These are phyloP conservation scores for Micrastur ruficollis DNA, from an alignment of 2,797 vertebrate species.

Conservation along the genomic window DNA sequence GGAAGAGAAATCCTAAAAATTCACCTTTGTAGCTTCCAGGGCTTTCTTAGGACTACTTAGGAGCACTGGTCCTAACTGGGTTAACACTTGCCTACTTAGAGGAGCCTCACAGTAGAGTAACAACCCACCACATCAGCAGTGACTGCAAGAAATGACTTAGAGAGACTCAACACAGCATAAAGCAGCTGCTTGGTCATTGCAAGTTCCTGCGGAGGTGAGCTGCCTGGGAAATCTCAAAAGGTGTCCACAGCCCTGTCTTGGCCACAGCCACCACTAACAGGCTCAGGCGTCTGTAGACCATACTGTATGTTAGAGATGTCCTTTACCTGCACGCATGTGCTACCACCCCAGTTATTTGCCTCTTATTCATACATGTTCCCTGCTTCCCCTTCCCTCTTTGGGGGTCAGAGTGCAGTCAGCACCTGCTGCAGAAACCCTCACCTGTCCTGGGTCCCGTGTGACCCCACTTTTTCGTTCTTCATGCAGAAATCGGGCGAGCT, in stretches of 20 bases:
- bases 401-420: background rate
- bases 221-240: background rate
- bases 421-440: conserved; percentile 51
- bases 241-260: background rate
- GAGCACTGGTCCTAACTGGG: background rate
- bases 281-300: background rate
- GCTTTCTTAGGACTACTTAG: background rate
- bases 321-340: background rate
- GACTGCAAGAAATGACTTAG: background rate
- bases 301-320: background rate
- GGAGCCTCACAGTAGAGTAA: background rate
- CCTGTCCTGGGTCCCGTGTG: conserved; percentile 96
- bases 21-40: background rate
- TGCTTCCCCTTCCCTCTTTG: background rate
- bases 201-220: background rate
- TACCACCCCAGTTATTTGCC: background rate
- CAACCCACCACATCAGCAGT: background rate
- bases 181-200: background rate
- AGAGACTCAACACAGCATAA: background rate
- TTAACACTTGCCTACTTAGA: background rate
- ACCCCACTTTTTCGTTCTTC: conserved; percentile 94
- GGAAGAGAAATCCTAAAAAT: background rate
- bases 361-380: background rate
- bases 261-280: background rate
- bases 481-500: conserved; percentile 95